Evolutionary conservation across 2,888 invertebrate species (phyloP).

Genomic region (Corbicula japonica): DNA sequence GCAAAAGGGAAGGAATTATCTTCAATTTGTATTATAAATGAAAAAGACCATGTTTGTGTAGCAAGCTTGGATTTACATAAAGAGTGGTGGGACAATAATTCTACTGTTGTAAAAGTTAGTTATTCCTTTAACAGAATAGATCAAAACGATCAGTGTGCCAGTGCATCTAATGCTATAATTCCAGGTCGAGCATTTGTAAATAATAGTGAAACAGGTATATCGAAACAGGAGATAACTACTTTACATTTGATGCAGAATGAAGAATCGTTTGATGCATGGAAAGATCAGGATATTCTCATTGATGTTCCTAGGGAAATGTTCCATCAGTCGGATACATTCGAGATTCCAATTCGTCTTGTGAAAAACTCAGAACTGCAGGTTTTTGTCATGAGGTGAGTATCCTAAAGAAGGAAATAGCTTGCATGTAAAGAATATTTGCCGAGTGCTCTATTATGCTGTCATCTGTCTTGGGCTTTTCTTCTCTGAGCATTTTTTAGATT

Average conservation of each 20-base stretch:
- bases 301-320: constrained; percentile 95
- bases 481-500: no score
- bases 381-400: constrained; percentile 93
- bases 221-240: constrained; percentile 70
- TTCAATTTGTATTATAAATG: constrained; percentile 97
- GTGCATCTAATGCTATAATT: constrained; percentile 79
- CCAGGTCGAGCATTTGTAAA: constrained; percentile 69
- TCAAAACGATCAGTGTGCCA: constrained; percentile 81
- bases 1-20: constrained; percentile 89
- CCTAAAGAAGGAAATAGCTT: no score
- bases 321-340: constrained; percentile 95
- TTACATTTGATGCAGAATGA: constrained; percentile 70
- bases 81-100: constrained; percentile 92
- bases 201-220: constrained; percentile 54
- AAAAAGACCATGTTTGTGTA: constrained; percentile 95
- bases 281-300: constrained; percentile 94
- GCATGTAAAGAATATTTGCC: no score
- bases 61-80: constrained; percentile 95
- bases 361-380: constrained; percentile 88
- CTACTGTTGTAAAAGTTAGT: constrained; percentile 91
- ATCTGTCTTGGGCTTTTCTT: no score
- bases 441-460: no score
- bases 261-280: constrained; percentile 91
- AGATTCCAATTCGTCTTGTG: constrained; percentile 94
- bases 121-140: constrained; percentile 92